A percentile compares a stretch with the other conserved stretches of the same genome.
These are phyloP conservation scores for Psittacula derbiana DNA, from an alignment of 2,797 vertebrate genomes.

Conservation along the genomic window DNA sequence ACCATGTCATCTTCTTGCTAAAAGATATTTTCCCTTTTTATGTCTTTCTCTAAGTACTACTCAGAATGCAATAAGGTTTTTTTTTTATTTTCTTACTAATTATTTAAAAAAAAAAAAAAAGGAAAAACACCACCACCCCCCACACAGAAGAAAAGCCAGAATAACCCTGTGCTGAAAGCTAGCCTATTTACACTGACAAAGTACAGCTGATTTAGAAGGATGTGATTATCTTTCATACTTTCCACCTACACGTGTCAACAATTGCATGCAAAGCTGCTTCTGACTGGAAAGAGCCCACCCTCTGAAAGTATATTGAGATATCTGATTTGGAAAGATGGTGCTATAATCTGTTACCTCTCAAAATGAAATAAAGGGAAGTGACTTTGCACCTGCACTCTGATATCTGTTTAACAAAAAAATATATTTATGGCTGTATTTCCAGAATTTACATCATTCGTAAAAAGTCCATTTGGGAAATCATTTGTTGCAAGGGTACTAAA, in stretches of 20 bases:
- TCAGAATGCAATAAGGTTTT: neutral
- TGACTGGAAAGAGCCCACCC: neutral
- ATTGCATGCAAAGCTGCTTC: neutral
- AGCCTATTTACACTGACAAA: neutral
- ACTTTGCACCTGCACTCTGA: neutral
- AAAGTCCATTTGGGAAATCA: conserved; percentile 10
- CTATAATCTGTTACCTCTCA: conserved; percentile 1
- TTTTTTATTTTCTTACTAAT: neutral
- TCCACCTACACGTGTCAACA: neutral
- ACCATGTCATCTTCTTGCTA: neutral
- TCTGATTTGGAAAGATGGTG: neutral
- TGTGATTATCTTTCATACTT: neutral
- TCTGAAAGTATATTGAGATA: neutral
- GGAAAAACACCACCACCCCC: neutral
- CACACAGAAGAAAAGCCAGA: neutral
- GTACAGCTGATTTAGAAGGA: neutral
- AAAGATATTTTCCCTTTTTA: neutral
- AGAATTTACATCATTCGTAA: neutral
- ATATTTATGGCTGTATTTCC: neutral
- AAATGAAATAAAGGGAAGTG: conserved; percentile 11
- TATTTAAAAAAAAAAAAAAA: neutral
- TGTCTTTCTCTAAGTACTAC: neutral
- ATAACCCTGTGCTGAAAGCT: neutral
- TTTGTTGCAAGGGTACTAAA: neutral
- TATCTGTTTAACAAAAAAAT: neutral